These are phyloP conservation scores for Hetaerina americana DNA, from an alignment of 1,140 invertebrate species.

Conservation along the genomic window DNA sequence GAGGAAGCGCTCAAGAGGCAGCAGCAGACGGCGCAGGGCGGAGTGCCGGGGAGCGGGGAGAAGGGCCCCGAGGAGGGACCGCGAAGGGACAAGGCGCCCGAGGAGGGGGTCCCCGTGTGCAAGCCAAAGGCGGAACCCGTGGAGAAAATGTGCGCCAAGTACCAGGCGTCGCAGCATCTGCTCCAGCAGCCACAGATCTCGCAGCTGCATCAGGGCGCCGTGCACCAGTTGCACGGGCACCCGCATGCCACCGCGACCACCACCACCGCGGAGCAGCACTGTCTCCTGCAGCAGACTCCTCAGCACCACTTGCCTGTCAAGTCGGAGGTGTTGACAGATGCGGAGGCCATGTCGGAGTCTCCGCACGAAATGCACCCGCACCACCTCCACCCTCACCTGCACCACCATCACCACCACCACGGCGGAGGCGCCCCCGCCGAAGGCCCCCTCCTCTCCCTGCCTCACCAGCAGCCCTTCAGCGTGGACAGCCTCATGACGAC, in stretches of 20 bases:
- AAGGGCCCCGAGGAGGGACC: conserved; percentile 32
- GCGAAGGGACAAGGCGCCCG: conserved; percentile 23
- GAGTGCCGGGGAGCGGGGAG: conserved; percentile 20
- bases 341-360: neutral
- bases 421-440: conserved; percentile 32
- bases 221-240: conserved; percentile 25
- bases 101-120: conserved; percentile 24
- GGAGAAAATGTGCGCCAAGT: conserved; percentile 40
- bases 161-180: neutral
- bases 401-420: conserved; percentile 5
- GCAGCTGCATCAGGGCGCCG: too few species aligned
- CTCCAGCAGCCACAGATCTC: too few species aligned
- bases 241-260: conserved; percentile 27
- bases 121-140: conserved; percentile 11
- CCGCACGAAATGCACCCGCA: conserved; percentile 29
- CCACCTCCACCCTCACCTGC: conserved; percentile 30
- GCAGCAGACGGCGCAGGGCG: conserved; percentile 26
- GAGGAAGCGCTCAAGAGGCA: conserved; percentile 73
- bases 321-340: conserved; percentile 20
- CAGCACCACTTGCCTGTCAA: conserved; percentile 26
- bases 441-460: too few species aligned
- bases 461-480: conserved; percentile 25
- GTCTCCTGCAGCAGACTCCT: conserved; percentile 34
- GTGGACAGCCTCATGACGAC: conserved; percentile 39
- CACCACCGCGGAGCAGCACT: conserved; percentile 30